phyloP scores from a whole-genome alignment of 2,113 vertebrate genomes.

The Tachysurus vachellii region DNA sequence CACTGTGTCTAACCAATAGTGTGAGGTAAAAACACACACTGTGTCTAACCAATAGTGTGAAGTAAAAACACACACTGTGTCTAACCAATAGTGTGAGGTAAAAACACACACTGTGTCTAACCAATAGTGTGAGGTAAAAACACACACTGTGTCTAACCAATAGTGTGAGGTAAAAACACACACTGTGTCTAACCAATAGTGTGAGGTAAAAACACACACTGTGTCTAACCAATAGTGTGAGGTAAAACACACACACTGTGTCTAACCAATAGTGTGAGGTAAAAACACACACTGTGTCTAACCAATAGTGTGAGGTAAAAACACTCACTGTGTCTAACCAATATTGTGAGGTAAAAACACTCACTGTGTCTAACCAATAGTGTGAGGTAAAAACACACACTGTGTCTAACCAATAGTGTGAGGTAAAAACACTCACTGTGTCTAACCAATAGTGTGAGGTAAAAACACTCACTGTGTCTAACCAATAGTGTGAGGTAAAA shows the following conservation, averaged over 20 bases:
- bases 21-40: neutral
- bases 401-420: too few species aligned
- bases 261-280: constrained; percentile 78
- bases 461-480: too few species aligned
- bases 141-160: too few species aligned
- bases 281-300: constrained; percentile 10
- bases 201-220: too few species aligned
- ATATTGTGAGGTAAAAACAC: constrained; percentile 82
- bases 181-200: neutral
- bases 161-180: constrained; percentile 81
- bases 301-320: neutral
- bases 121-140: neutral
- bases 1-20: neutral
- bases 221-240: too few species aligned
- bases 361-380: neutral
- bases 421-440: constrained; percentile 68
- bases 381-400: too few species aligned
- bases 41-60: constrained; percentile 71
- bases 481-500: constrained; percentile 89
- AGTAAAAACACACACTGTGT: constrained; percentile 63
- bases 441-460: neutral
- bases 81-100: constrained; percentile 78
- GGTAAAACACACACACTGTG: constrained; percentile 64
- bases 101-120: neutral
- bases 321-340: too few species aligned